These are phyloP conservation scores for Streblospio benedicti DNA, from an alignment of 1,140 invertebrate genomes.

Conservation along the genomic window DNA sequence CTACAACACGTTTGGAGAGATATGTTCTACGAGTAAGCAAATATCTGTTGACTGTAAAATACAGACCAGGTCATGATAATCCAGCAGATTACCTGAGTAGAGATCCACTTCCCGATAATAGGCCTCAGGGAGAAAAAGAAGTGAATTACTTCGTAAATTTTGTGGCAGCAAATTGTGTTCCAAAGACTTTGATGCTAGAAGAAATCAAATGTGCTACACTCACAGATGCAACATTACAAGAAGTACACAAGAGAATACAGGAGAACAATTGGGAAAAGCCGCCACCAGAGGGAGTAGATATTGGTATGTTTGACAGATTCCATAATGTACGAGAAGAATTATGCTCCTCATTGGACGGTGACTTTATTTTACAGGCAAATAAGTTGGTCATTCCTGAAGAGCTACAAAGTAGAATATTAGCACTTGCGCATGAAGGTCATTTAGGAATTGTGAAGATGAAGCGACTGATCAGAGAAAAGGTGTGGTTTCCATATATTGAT, in stretches of 20 bases:
- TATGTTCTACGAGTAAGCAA: not conserved
- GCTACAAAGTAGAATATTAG: not conserved
- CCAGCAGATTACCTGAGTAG: conserved; percentile 2
- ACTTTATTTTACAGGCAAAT: not conserved
- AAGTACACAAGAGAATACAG: not conserved
- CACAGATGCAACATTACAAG: not conserved
- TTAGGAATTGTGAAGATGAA: not conserved
- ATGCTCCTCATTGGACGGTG: not conserved
- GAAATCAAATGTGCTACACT: not conserved
- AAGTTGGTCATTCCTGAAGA: not conserved
- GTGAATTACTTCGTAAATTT: not conserved
- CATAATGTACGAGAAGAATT: not conserved
- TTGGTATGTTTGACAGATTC: not conserved
- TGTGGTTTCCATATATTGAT: not conserved
- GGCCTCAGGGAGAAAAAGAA: no score
- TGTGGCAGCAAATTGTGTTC: not conserved
- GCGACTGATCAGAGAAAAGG: not conserved
- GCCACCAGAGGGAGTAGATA: not conserved
- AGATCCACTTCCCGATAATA: no score
- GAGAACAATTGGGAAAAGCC: not conserved
- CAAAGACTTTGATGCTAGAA: not conserved
- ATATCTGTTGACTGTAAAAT: not conserved
- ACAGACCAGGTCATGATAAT: conserved; percentile 1
- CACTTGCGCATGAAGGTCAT: not conserved
- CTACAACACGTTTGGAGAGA: not conserved